A percentile compares a stretch with the other conserved stretches of the same genome.
Evolutionary conservation across 2,888 invertebrate genomes (phyloP).

Genomic region (Lasioglossum villosulum): DNA sequence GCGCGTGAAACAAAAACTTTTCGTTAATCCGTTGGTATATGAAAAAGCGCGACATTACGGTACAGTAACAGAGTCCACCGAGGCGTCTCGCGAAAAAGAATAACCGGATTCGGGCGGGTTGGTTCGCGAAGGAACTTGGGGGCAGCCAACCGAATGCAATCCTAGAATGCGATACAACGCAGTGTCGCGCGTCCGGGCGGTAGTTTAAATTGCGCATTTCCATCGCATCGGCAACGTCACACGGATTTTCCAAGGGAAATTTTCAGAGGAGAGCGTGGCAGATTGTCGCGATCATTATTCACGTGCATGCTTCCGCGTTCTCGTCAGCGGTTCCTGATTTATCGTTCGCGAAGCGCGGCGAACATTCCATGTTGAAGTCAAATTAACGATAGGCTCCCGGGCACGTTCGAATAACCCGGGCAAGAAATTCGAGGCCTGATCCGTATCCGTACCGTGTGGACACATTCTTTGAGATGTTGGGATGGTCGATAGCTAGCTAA

Average conservation of each 20-base stretch:
- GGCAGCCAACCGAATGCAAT: neutral
- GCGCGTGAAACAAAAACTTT: neutral
- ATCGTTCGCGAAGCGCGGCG: neutral
- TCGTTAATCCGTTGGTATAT: neutral
- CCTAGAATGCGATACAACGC: neutral
- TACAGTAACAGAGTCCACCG: neutral
- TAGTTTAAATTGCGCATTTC: constrained; percentile 21
- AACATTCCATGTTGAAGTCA: constrained; percentile 17
- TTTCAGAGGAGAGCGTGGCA: constrained; percentile 29
- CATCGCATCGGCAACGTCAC: constrained; percentile 28
- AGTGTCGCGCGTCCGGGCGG: neutral
- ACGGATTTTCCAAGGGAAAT: constrained; percentile 37
- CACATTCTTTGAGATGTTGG: constrained; percentile 6
- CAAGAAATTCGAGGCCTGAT: neutral
- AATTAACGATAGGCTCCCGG: constrained; percentile 8
- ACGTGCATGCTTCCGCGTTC: constrained; percentile 14
- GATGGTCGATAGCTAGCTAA: neutral
- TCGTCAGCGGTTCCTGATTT: constrained; percentile 23
- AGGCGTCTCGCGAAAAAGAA: neutral
- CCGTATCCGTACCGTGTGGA: neutral
- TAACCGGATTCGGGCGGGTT: neutral
- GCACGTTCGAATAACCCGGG: neutral
- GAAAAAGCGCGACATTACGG: neutral
- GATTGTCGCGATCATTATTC: constrained; percentile 42
- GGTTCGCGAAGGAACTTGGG: neutral